Evolutionary conservation across 2,113 vertebrate genomes (phyloP), one percentile per base, ranked within the genome.

Genomic region (Chaetodon trifascialis): DNA sequence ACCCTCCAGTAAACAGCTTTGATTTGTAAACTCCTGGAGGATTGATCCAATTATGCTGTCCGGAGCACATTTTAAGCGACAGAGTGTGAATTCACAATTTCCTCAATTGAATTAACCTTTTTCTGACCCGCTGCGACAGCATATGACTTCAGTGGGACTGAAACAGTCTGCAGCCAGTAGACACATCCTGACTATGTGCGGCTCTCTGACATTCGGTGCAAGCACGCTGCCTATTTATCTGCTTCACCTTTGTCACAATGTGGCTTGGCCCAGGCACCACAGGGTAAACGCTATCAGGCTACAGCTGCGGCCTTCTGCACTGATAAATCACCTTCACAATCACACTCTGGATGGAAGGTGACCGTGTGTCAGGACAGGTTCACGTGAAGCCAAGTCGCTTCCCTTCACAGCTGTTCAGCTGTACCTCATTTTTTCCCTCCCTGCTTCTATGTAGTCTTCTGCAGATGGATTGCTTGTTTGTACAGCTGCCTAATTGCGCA

Each of bases 391-490:
- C 69, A 79, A 58, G 58, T 64, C 10, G 38, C 47, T 73, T 63
- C 30, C 62, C 56, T 64, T 68, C 62, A 60, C 67, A 84, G 72
- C 60, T 79, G 73, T 76, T 75, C 56, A 23, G 30, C 16, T 40
- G 3, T 34, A 25, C 46, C 16, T 70, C 11, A 5, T 62, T 54
- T 56, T 73, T 40, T 38, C 8, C 16, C 9, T 30, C 30, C 14
- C 9, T 62, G 42, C 16, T 70, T 73, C 62, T 21, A 11, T 52
- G 17, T 23, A 23, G 60, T 42, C 67, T 16, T 44, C 36, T 58
- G 34, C 66, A 66, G 73, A 79, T 83, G 70, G 60, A 78, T 75
- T 59, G n/a, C 79, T 86, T 91, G 86, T 87, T 85, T 91, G 82
- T 64, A 59, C 86, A 89, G 76, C 82, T 89, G 82, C 54, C 60